Evolutionary conservation across 2,888 invertebrate species (phyloP).

Genomic region (Ochropleura leucogaster): DNA sequence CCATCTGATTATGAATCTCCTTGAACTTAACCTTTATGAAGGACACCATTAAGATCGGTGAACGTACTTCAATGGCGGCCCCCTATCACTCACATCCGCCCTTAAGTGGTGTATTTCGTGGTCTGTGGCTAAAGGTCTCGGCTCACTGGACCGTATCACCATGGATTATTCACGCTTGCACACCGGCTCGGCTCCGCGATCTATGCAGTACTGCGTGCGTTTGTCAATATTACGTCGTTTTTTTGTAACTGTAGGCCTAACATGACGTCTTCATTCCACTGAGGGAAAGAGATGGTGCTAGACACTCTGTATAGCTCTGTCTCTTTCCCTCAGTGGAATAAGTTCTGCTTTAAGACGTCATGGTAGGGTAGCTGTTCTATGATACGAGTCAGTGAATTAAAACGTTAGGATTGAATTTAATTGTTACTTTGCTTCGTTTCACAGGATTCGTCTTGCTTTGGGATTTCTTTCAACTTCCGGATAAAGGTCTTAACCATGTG

Average conservation of each 20-base stretch:
- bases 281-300: no score
- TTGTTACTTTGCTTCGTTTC: neutral
- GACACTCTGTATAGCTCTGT: no score
- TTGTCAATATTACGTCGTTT: constrained; percentile 45
- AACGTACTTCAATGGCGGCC: neutral
- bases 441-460: neutral
- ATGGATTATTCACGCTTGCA: constrained; percentile 49
- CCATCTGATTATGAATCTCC: neutral
- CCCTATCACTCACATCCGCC: constrained; percentile 6
- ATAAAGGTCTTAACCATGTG: neutral
- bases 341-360: no score
- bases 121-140: constrained; percentile 31
- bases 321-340: no score
- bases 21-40: neutral
- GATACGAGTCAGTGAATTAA: constrained; percentile 41
- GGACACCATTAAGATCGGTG: neutral
- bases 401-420: constrained; percentile 12
- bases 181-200: constrained; percentile 17
- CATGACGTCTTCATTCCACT: no score
- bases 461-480: neutral
- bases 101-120: constrained; percentile 2
- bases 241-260: constrained; percentile 40
- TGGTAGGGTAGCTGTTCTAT: no score
- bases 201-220: constrained; percentile 27
- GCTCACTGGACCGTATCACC: constrained; percentile 45